phyloP scores from a whole-genome alignment of 2,113 vertebrate species.

The Bucco capensis region DNA sequence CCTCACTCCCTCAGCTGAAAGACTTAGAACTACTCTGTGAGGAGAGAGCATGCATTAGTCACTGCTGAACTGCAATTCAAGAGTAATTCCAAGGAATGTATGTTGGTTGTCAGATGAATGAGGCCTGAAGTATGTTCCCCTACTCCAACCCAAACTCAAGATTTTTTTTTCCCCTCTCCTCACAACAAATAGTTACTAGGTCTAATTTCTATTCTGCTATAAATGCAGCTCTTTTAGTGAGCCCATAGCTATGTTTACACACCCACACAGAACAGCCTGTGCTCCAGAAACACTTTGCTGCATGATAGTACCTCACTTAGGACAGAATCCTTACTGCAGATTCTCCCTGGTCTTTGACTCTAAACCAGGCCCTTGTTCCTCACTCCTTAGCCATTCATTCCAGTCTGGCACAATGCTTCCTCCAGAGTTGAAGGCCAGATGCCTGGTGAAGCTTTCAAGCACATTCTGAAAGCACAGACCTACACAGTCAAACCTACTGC shows the following conservation, averaged over 20 bases:
- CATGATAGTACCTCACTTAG: not conserved
- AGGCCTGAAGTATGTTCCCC: not conserved
- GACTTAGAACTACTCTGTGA: not conserved
- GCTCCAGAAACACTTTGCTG: not conserved
- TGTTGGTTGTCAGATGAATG: not conserved
- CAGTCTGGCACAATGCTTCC: not conserved
- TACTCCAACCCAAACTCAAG: not conserved
- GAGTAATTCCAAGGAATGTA: not conserved
- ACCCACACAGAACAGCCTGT: not conserved
- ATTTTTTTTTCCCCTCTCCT: not conserved
- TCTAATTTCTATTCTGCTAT: not conserved
- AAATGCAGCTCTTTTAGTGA: not conserved
- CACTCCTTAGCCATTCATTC: not conserved
- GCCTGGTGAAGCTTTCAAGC: not conserved
- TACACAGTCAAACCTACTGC: not conserved
- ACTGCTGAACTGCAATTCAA: not conserved
- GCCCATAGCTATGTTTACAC: not conserved
- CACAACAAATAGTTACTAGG: not conserved
- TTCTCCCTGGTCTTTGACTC: not conserved
- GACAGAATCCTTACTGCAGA: not conserved
- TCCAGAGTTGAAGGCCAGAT: not conserved
- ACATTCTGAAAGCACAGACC: not conserved
- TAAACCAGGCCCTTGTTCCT: not conserved
- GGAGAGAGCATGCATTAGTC: not conserved
- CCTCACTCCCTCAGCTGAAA: not conserved